Evolutionary conservation across 1,140 invertebrate genomes (phyloP), one percentile per base, ranked within the genome.

Genomic region (Holcopasites calliopsidis): DNA sequence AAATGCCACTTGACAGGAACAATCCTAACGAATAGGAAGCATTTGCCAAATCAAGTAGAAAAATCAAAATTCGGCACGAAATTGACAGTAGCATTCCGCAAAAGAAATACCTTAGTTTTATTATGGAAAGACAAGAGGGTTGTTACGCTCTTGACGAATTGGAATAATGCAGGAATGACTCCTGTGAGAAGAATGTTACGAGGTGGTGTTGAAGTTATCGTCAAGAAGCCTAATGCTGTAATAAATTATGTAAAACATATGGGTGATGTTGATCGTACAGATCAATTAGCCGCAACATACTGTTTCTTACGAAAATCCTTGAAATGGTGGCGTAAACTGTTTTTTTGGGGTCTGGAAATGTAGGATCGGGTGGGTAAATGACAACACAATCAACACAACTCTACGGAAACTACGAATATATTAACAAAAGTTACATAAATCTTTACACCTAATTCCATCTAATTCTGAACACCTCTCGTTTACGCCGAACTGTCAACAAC

Each of bases 251-350:
- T 10, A 3, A 44, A 44, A 44, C 18, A 13, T 18, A 44, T 44
- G 42, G 8, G 42, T 18, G 42, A 18, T 10, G 42, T 44, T 44
- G 42, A 44, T 10, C 3, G 2, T 2, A 18, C 42, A 2, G 42
- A 44, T 10, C 42, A 44, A 3, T 10, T 4, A 1, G 42, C 42
- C 8, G 11, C 42, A 18, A 44, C 42, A 10, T 44, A 44, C 8
- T 44, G 42, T 10, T 44, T 44, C 8, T 4, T 44, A 10, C 44
- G 35, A 64, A 49, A 64, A 49, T 80, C 65, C 10, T 54, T 84
- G 7, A 82, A 84, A 71, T 84, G 77, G 77, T 83, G 83, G 80
- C 71, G 80, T n/a, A 82, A 82, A 58, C 47, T 76, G 31, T 64
- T 64, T 49, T 64, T 64, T 64, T 65, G 76, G 68, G 23, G 62